Percentiles rank a stretch among this genome's conserved stretches.
These are phyloP conservation scores for Dendropsophus ebraccatus DNA, from an alignment of 2,113 vertebrate species.

Conservation along the genomic window DNA sequence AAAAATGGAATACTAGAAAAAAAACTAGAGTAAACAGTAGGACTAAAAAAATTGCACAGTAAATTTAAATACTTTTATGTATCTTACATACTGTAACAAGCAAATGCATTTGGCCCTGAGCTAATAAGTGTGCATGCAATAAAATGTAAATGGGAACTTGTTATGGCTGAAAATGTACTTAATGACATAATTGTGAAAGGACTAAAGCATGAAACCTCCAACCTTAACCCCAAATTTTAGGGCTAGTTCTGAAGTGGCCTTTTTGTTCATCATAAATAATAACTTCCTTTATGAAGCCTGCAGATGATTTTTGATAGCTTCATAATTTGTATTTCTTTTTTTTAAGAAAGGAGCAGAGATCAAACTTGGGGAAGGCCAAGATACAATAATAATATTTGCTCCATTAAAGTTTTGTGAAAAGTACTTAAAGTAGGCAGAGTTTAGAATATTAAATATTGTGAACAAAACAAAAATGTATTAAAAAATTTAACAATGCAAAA, in stretches of 20 bases:
- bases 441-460: too few relatives aligned
- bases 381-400: background rate
- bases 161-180: background rate
- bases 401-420: background rate
- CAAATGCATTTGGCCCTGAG: background rate
- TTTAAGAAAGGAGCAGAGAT: background rate
- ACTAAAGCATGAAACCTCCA: background rate
- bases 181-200: background rate
- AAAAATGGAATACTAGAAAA: too few relatives aligned
- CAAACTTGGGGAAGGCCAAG: background rate
- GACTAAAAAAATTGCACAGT: background rate
- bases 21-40: too few relatives aligned
- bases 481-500: too few relatives aligned
- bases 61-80: background rate
- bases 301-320: background rate
- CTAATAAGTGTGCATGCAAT: background rate
- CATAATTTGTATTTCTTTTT: background rate
- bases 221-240: background rate
- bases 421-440: background rate
- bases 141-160: background rate
- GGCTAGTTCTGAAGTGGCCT: background rate
- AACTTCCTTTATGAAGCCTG: background rate
- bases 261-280: constrained; percentile 5
- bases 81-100: background rate
- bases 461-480: background rate